Evolutionary conservation across 2,797 vertebrate genomes (phyloP).

Genomic region (Sebastes trivittatus): DNA sequence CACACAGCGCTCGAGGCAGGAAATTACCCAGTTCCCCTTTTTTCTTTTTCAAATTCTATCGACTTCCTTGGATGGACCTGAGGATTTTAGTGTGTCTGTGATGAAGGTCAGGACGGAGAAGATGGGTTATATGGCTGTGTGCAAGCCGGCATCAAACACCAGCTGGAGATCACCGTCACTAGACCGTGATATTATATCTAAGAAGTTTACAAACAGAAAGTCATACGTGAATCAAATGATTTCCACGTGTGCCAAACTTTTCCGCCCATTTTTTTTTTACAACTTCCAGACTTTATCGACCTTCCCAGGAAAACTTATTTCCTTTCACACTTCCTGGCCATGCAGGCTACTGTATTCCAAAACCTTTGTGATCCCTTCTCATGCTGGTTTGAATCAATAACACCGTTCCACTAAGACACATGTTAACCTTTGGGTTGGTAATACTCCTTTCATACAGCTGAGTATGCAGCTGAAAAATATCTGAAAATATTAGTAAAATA

Average conservation of each 20-base stretch:
- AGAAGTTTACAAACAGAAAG: not conserved
- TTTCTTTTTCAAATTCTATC: not conserved
- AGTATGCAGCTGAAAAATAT: not conserved
- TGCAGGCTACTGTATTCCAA: not conserved
- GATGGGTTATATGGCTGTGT: not conserved
- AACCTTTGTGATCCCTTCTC: not conserved
- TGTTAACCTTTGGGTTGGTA: not conserved
- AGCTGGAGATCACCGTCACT: not conserved
- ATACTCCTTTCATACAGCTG: not conserved
- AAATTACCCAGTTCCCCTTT: not conserved
- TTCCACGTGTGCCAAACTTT: not conserved
- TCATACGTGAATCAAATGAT: not conserved
- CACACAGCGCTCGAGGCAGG: slow-evolving; percentile 7
- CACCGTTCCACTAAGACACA: not conserved
- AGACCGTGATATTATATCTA: not conserved
- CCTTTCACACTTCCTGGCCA: not conserved
- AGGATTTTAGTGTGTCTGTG: not conserved
- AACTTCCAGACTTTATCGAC: not conserved
- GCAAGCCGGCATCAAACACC: not conserved
- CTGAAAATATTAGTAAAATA: too few relatives aligned
- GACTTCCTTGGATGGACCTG: not conserved
- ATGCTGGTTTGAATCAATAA: not conserved
- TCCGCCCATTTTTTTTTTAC: not conserved
- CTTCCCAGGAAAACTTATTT: not conserved
- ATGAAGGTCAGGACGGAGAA: slow-evolving; percentile 9